phyloP scores from a whole-genome alignment of 2,888 invertebrate genomes.

The Hyppa rectilinea region DNA sequence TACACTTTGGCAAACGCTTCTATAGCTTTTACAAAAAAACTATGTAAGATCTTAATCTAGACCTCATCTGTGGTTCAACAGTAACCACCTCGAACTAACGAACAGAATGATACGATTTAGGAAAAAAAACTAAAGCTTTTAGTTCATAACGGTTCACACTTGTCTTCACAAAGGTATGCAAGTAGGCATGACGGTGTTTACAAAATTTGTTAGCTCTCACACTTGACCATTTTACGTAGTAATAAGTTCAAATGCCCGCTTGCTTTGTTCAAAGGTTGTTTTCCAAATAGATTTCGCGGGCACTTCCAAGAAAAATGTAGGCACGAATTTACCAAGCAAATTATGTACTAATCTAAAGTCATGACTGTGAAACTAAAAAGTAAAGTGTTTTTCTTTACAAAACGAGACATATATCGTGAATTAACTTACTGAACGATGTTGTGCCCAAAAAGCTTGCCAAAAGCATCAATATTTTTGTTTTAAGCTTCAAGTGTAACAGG shows the following conservation, averaged over 20 bases:
- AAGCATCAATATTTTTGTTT: background rate
- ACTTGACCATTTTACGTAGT: conserved; percentile 38
- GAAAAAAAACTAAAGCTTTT: conserved; percentile 20
- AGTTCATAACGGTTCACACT: conserved; percentile 32
- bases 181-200: conserved; percentile 28
- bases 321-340: too few relatives aligned
- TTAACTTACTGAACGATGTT: too few relatives aligned
- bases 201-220: conserved; percentile 7
- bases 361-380: too few relatives aligned
- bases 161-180: background rate
- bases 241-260: background rate
- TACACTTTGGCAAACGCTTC: too few relatives aligned
- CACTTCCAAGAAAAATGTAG: too few relatives aligned
- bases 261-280: background rate
- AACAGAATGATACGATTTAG: background rate
- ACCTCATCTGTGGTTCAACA: background rate
- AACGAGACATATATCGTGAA: background rate
- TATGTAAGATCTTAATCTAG: background rate
- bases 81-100: background rate
- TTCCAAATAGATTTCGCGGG: background rate
- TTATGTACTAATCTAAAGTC: too few relatives aligned
- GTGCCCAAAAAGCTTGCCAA: too few relatives aligned
- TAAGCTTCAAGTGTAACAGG: background rate
- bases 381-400: too few relatives aligned
- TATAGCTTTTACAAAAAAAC: too few relatives aligned